These are phyloP conservation scores for Apamea anceps DNA, from an alignment of 2,888 invertebrate species.

Conservation along the genomic window DNA sequence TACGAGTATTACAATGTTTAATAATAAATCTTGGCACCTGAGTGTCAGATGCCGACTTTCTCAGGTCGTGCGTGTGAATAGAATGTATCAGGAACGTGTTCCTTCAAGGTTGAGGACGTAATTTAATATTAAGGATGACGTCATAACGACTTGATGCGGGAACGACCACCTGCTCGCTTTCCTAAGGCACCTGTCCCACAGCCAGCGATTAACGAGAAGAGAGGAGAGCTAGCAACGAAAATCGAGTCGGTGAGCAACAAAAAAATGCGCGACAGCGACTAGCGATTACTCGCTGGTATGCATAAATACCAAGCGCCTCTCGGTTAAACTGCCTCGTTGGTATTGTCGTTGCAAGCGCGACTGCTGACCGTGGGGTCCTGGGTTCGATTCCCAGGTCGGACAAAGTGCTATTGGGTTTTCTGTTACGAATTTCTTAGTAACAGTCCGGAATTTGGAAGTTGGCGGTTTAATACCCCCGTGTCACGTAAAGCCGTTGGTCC, in stretches of 20 bases:
- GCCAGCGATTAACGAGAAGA: background rate
- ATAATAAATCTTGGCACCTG: background rate
- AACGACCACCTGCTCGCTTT: constrained; percentile 34
- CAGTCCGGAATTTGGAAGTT: too few species aligned
- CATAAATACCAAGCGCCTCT: background rate
- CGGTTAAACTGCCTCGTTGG: too few species aligned
- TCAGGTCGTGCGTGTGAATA: constrained; percentile 22
- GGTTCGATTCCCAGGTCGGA: too few species aligned
- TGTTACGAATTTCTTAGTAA: too few species aligned
- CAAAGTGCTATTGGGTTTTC: too few species aligned
- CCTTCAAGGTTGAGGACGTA: constrained; percentile 34
- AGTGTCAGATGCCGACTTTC: constrained; percentile 21
- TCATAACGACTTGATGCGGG: constrained; percentile 23
- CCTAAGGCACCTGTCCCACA: background rate
- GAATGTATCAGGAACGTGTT: constrained; percentile 17
- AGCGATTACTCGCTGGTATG: background rate
- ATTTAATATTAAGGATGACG: constrained; percentile 47
- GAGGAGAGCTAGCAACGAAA: background rate
- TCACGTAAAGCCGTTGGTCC: too few species aligned
- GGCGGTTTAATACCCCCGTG: too few species aligned
- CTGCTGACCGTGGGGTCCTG: too few species aligned
- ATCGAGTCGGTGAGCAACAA: background rate
- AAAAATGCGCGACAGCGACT: background rate
- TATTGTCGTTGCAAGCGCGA: too few species aligned
- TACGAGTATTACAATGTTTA: background rate